Conservation (phyloP, 2,888 invertebrate genomes). For the Spisula solida region DNA sequence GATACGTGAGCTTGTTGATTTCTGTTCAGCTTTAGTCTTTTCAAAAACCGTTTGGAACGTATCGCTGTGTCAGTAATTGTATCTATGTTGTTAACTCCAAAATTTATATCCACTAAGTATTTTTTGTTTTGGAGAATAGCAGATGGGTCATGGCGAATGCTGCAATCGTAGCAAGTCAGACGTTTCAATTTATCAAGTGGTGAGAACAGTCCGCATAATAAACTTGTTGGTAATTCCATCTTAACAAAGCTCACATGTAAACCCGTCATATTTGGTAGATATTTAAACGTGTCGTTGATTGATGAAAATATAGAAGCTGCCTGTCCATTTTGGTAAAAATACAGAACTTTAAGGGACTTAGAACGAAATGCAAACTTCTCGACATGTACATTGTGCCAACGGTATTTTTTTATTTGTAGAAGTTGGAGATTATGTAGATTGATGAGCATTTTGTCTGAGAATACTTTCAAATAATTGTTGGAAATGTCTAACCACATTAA, state of each 20-base stretch:
- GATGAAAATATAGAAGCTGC: background rate
- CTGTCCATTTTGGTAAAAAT: background rate
- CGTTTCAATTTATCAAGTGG: background rate
- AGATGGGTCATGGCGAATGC: background rate
- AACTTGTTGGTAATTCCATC: background rate
- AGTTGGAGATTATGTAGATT: background rate
- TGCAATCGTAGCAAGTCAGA: slow-evolving; percentile 4
- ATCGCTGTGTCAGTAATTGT: background rate
- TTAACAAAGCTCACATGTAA: background rate
- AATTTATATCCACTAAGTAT: background rate
- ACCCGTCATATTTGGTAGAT: background rate
- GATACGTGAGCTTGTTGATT: slow-evolving; percentile 4
- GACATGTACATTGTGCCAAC: background rate
- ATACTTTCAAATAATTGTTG: background rate
- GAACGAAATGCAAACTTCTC: slow-evolving; percentile 25
- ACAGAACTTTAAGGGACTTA: background rate
- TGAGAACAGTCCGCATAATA: background rate
- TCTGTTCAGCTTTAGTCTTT: background rate
- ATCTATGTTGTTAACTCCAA: background rate
- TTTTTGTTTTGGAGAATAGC: background rate
- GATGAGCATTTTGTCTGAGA: background rate
- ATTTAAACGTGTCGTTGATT: slow-evolving; percentile 22
- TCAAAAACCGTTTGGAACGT: background rate
- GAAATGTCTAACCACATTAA: background rate
- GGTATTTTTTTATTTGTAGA: background rate